phyloP scores from a whole-genome alignment of 2,797 vertebrate species.

The Strix occidentalis region DNA sequence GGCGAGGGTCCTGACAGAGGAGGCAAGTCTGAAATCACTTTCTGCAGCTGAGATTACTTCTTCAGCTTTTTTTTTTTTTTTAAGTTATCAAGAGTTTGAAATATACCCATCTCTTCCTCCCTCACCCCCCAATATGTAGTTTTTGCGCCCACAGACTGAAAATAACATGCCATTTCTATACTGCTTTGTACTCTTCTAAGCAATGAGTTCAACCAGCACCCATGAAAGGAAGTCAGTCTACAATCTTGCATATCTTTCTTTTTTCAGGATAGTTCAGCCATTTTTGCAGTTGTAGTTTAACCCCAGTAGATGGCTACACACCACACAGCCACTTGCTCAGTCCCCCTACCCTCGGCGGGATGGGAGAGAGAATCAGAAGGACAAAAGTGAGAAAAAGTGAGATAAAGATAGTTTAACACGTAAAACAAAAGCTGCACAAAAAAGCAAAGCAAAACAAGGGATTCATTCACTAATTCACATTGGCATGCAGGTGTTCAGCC shows the following conservation, averaged over 20 bases:
- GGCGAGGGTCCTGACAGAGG: background rate
- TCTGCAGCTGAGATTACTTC: background rate
- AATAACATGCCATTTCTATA: background rate
- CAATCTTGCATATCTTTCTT: background rate
- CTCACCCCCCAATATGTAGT: background rate
- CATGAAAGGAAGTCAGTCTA: background rate
- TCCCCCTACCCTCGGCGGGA: background rate
- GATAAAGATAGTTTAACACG: background rate
- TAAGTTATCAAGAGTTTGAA: background rate
- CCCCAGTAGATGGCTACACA: background rate
- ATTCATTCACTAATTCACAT: background rate
- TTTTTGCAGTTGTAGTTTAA: background rate
- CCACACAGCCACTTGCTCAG: background rate
- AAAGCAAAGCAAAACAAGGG: background rate
- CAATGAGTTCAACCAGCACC: background rate
- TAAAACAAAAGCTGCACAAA: background rate
- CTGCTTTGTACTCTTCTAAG: background rate
- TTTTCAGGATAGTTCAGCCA: background rate
- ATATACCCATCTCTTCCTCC: background rate
- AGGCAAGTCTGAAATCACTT: background rate
- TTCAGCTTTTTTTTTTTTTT: background rate
- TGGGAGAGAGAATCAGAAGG: background rate
- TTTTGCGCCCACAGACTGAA: background rate
- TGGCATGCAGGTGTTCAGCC: accelerated
- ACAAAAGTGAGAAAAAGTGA: background rate